Evolutionary conservation across 1,140 invertebrate species (phyloP).

Genomic region (Bicyclus anynana): DNA sequence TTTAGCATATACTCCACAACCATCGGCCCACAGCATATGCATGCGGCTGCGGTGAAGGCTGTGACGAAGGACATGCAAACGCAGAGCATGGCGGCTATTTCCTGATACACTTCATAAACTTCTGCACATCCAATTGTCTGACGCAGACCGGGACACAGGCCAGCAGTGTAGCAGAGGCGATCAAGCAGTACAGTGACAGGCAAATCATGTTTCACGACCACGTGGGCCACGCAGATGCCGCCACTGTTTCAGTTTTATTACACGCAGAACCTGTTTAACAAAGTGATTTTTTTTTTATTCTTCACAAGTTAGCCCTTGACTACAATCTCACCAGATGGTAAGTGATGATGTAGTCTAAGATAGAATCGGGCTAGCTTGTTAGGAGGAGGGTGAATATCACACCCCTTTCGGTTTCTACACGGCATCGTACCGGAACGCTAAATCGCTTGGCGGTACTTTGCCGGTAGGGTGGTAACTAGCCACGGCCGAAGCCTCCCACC

Average conservation of each 20-base stretch:
- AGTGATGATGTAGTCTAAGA: too few species aligned
- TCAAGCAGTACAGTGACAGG: constrained; percentile 61
- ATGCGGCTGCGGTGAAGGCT: constrained; percentile 40
- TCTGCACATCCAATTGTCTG: constrained; percentile 49
- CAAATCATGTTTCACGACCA: constrained; percentile 55
- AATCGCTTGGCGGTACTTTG: too few species aligned
- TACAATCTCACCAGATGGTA: too few species aligned
- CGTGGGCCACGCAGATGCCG: not conserved
- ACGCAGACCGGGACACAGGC: constrained; percentile 63
- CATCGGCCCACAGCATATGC: constrained; percentile 47
- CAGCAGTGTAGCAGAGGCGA: constrained; percentile 57
- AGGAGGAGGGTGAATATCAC: too few species aligned
- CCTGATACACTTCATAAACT: constrained; percentile 56
- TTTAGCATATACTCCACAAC: constrained; percentile 10
- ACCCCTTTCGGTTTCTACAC: too few species aligned
- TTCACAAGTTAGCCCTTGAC: too few species aligned
- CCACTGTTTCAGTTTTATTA: not conserved
- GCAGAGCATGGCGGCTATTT: constrained; percentile 45
- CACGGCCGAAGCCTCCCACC: too few species aligned
- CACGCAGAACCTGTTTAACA: not conserved
- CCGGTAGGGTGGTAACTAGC: too few species aligned
- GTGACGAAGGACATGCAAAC: constrained; percentile 48
- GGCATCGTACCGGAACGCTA: too few species aligned
- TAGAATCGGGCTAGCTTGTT: too few species aligned
- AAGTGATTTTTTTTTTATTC: too few species aligned